phyloP scores from a whole-genome alignment of 2,888 invertebrate genomes.

The Clunio marinus region DNA sequence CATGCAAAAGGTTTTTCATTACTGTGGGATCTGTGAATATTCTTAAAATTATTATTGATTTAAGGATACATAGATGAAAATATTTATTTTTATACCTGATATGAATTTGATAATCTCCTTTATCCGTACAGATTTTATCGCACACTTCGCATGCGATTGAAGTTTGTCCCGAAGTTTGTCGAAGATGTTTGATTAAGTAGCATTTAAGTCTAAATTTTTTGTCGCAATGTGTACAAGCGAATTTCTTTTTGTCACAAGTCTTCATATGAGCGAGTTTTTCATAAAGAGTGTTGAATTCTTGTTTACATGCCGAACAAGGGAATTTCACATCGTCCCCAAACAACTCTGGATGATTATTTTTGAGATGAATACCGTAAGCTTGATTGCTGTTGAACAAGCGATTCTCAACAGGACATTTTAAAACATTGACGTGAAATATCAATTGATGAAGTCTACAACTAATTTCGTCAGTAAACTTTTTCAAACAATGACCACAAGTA shows the following conservation, averaged over 20 bases:
- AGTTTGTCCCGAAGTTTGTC: neutral
- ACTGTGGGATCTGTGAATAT: neutral
- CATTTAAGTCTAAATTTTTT: slow-evolving; percentile 1
- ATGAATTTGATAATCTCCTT: slow-evolving; percentile 7
- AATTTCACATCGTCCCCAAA: slow-evolving; percentile 1
- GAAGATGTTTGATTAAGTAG: neutral
- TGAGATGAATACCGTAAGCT: slow-evolving; percentile 3
- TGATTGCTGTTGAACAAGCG: neutral
- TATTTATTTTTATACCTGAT: neutral
- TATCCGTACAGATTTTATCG: neutral
- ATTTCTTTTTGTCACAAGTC: slow-evolving; percentile 5
- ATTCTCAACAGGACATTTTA: neutral
- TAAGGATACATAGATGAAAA: neutral
- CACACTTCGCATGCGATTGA: neutral
- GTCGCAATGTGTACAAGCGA: neutral
- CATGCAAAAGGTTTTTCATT: neutral
- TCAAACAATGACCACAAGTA: neutral
- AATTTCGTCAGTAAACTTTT: neutral
- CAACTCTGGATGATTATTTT: slow-evolving; percentile 10
- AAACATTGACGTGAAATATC: neutral
- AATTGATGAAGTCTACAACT: slow-evolving; percentile 5
- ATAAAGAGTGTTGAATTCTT: neutral
- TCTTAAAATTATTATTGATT: neutral
- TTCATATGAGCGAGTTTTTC: slow-evolving; percentile 18
- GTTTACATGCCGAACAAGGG: neutral